A percentile compares a stretch with the other conserved stretches of the same genome.
These are phyloP conservation scores for Romanogobio albipinnatus DNA, from an alignment of 2,113 vertebrate genomes.

Conservation along the genomic window DNA sequence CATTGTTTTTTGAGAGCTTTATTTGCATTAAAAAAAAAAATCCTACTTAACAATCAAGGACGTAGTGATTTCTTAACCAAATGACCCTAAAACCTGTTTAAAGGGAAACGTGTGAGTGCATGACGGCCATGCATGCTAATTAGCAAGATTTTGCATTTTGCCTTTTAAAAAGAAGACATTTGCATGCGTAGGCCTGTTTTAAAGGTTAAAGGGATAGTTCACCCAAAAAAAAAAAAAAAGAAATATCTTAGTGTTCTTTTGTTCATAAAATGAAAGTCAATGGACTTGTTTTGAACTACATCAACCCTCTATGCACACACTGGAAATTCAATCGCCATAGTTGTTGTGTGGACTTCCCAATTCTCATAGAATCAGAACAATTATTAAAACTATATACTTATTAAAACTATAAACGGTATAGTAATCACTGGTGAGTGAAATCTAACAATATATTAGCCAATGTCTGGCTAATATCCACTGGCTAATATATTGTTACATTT, in stretches of 20 bases:
- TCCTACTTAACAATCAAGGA: neutral
- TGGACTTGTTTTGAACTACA: neutral
- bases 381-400: too few species aligned
- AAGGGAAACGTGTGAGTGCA: constrained; percentile 19
- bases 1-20: neutral
- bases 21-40: neutral
- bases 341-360: too few species aligned
- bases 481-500: too few species aligned
- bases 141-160: neutral
- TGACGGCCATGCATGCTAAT: neutral
- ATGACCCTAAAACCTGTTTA: constrained; percentile 22
- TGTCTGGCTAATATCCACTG: neutral
- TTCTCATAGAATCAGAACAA: too few species aligned
- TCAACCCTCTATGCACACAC: neutral
- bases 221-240: neutral
- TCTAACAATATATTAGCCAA: neutral
- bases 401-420: too few species aligned
- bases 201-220: neutral
- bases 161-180: neutral
- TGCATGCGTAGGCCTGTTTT: neutral
- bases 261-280: neutral
- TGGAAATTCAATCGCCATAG: neutral
- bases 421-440: neutral
- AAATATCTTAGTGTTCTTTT: neutral
- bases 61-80: constrained; percentile 21